These are phyloP conservation scores for Aphidius ervi DNA, from an alignment of 1,140 invertebrate genomes.

Conservation along the genomic window DNA sequence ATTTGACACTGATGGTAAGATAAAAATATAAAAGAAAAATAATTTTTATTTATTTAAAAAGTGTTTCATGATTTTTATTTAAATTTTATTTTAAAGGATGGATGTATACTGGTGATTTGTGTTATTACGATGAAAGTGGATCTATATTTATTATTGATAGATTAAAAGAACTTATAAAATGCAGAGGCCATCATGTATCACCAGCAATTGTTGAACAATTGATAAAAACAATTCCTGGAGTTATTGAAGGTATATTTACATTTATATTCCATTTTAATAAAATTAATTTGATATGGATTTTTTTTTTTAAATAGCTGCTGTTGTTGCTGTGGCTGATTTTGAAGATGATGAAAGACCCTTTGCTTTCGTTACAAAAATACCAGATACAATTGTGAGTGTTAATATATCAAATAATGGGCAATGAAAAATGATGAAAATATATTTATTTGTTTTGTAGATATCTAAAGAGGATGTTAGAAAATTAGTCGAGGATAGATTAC, in stretches of 20 bases:
- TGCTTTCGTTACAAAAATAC: conserved; percentile 45
- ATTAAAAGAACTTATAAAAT: conserved; percentile 78
- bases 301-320: conserved; percentile 46
- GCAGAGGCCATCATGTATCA: conserved; percentile 75
- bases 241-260: conserved; percentile 37
- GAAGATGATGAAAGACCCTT: conserved; percentile 58
- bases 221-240: conserved; percentile 60
- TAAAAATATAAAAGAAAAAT: not conserved
- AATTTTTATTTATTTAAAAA: not conserved
- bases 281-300: no score
- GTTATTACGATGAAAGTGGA: conserved; percentile 67
- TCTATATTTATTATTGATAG: conserved; percentile 72
- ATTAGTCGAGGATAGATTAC: conserved; percentile 30
- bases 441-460: conserved; percentile 18
- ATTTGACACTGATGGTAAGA: conserved; percentile 54
- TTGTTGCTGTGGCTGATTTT: conserved; percentile 61
- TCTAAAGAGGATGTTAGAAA: conserved; percentile 28
- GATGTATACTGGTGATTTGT: conserved; percentile 77
- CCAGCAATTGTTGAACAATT: conserved; percentile 77
- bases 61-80: not conserved
- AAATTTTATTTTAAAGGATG: conserved; percentile 53
- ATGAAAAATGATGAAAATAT: not conserved
- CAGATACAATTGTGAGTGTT: not conserved
- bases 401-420: not conserved
- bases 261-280: no score